Evolutionary conservation across 2,888 invertebrate species (phyloP).

Genomic region (Ptychoptera contaminata): DNA sequence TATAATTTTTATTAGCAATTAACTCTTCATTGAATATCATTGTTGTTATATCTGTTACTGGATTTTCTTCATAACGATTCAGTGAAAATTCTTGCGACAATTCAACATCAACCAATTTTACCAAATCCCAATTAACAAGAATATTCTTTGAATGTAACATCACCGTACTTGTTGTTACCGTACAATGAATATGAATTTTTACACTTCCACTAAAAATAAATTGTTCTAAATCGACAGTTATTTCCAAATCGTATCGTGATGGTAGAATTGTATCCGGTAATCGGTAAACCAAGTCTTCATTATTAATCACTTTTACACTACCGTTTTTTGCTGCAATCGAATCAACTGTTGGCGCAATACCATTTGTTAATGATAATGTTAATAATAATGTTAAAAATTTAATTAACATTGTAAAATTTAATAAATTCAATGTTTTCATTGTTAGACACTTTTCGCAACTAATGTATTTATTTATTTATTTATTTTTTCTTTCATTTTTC

Average conservation of each 20-base stretch:
- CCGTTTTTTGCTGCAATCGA: too few relatives aligned
- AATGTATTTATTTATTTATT: too few relatives aligned
- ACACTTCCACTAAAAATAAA: slow-evolving; percentile 3
- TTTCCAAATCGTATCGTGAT: slow-evolving; percentile 4
- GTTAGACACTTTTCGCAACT: too few relatives aligned
- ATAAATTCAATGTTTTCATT: too few relatives aligned
- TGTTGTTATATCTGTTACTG: slow-evolving; percentile 24
- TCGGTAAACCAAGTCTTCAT: neutral
- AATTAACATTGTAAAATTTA: too few relatives aligned
- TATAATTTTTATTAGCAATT: slow-evolving; percentile 36
- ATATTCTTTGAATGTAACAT: slow-evolving; percentile 3
- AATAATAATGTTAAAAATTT: too few relatives aligned
- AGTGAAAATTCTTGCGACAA: neutral
- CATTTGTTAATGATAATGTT: too few relatives aligned
- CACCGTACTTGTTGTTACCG: neutral
- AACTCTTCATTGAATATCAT: slow-evolving; percentile 29
- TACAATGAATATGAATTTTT: slow-evolving; percentile 1
- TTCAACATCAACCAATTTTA: neutral
- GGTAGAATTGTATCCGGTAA: neutral
- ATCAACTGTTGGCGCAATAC: too few relatives aligned
- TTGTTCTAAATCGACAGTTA: slow-evolving; percentile 2
- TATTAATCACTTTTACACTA: too few relatives aligned
- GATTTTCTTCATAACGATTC: slow-evolving; percentile 8
- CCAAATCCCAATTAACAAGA: neutral
- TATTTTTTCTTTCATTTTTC: too few relatives aligned